phyloP scores from a whole-genome alignment of 2,888 invertebrate genomes.

The Eumerus sabulonum region DNA sequence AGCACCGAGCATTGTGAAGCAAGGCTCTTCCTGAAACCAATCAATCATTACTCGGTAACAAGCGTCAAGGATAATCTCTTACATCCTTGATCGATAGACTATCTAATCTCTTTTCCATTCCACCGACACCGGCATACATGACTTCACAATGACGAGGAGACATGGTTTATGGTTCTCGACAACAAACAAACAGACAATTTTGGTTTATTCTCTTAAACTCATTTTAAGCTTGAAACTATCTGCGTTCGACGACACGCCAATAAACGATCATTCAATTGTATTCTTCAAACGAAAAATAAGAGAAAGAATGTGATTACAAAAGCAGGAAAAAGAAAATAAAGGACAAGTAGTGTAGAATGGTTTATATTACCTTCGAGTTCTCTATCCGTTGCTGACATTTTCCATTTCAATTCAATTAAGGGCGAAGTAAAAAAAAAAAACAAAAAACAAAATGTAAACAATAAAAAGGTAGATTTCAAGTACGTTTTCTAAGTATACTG shows the following conservation, averaged over 20 bases:
- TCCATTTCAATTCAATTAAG: slow-evolving; percentile 51
- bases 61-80: no score
- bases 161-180: no score
- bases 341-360: slow-evolving; percentile 26
- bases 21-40: slow-evolving; percentile 9
- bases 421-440: slow-evolving; percentile 60
- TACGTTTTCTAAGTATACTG: slow-evolving; percentile 12
- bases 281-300: slow-evolving; percentile 27
- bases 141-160: no score
- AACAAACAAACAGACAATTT: no score
- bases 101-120: no score
- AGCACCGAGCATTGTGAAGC: slow-evolving; percentile 69
- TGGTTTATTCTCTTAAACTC: no score
- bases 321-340: slow-evolving; percentile 55
- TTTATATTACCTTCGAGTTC: slow-evolving; percentile 81
- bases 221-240: no score
- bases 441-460: slow-evolving; percentile 28
- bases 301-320: slow-evolving; percentile 46
- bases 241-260: no score
- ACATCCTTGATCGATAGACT: no score
- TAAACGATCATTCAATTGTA: no score
- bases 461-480: slow-evolving; percentile 46
- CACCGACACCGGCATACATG: no score
- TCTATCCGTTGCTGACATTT: slow-evolving; percentile 82
- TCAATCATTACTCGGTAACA: no score